These are phyloP conservation scores for Sebastes taczanowskii DNA, from an alignment of 2,797 vertebrate genomes.

Conservation along the genomic window DNA sequence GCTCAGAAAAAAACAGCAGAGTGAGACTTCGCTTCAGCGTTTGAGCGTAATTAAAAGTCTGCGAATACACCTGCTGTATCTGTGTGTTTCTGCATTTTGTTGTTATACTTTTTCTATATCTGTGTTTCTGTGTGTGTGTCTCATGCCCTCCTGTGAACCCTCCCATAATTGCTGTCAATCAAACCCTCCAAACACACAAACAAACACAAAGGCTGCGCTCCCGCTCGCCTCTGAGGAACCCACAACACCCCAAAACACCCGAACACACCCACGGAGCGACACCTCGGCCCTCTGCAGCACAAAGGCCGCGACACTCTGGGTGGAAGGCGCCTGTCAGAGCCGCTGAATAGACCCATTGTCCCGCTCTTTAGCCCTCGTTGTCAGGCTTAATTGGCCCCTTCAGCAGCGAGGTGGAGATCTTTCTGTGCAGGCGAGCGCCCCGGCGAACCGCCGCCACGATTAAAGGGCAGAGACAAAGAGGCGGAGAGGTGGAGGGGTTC, in stretches of 20 bases:
- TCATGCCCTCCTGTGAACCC: conserved; percentile 50
- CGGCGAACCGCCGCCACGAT: conserved; percentile 11
- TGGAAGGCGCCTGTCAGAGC: conserved; percentile 55
- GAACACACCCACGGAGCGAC: conserved; percentile 5
- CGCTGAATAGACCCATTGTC: conserved; percentile 57
- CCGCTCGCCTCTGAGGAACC: conserved; percentile 16
- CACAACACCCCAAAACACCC: conserved; percentile 17
- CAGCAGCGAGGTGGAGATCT: conserved; percentile 46
- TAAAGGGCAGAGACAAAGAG: conserved; percentile 18
- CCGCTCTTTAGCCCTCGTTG: conserved; percentile 47
- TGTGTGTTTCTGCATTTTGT: not conserved
- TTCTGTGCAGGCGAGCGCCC: conserved; percentile 32
- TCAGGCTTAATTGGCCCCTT: conserved; percentile 68
- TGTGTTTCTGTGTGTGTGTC: not conserved
- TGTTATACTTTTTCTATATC: not conserved
- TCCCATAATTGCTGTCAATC: conserved; percentile 71
- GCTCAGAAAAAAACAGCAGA: not conserved
- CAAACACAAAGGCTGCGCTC: conserved; percentile 59
- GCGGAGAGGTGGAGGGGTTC: conserved; percentile 19
- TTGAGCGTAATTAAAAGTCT: not conserved
- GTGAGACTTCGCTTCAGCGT: not conserved
- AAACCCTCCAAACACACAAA: conserved; percentile 59
- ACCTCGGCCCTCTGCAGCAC: conserved; percentile 46
- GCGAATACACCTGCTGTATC: conserved; percentile 2
- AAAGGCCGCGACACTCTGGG: conserved; percentile 41